These are phyloP conservation scores for Gerris lacustris DNA, from an alignment of 2,888 invertebrate genomes.

Conservation along the genomic window DNA sequence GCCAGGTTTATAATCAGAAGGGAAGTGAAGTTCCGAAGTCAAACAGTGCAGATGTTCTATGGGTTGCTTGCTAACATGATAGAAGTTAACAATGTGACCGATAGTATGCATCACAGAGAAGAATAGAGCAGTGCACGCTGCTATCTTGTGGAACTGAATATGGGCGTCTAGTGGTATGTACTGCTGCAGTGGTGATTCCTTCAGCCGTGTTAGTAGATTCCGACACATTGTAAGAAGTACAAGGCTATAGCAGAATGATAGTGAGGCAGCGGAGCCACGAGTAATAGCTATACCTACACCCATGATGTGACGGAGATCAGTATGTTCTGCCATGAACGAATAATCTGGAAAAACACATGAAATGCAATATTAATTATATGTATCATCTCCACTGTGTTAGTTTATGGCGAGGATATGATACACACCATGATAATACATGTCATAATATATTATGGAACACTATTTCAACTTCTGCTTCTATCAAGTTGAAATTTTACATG, in stretches of 20 bases:
- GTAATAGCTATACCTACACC: slow-evolving; percentile 93
- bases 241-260: slow-evolving; percentile 88
- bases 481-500: too few relatives aligned
- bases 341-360: slow-evolving; percentile 51
- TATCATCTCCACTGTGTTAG: background rate
- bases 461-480: too few relatives aligned
- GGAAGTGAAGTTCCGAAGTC: slow-evolving; percentile 85
- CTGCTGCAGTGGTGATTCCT: slow-evolving; percentile 49
- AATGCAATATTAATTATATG: background rate
- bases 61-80: slow-evolving; percentile 91
- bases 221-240: slow-evolving; percentile 83
- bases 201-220: slow-evolving; percentile 81
- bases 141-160: slow-evolving; percentile 94
- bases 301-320: slow-evolving; percentile 91
- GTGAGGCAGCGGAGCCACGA: slow-evolving; percentile 81
- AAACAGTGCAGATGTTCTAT: slow-evolving; percentile 82
- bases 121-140: slow-evolving; percentile 85
- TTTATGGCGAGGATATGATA: too few relatives aligned
- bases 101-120: slow-evolving; percentile 85
- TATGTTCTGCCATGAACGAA: slow-evolving; percentile 91
- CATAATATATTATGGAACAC: too few relatives aligned
- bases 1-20: slow-evolving; percentile 85
- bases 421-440: too few relatives aligned
- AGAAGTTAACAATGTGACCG: slow-evolving; percentile 93
- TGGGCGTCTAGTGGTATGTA: slow-evolving; percentile 65